Evolutionary conservation across 2,113 vertebrate species (phyloP), one percentile per base, ranked within the genome.

Genomic region (Apteryx owenii): DNA sequence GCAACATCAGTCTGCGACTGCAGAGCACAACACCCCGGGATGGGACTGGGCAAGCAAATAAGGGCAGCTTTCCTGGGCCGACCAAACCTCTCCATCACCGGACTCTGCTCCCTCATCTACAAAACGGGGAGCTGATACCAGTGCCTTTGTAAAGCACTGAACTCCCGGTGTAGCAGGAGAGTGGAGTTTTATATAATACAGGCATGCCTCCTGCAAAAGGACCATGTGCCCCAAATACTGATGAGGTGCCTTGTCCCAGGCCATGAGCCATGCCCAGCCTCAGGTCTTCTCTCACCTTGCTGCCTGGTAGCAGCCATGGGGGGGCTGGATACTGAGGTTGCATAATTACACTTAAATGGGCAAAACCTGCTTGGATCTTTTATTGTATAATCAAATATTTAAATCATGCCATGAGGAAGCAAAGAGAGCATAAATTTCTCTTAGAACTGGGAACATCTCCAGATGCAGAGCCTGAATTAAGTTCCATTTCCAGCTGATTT

Each of bases 381-480:
- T 84, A 13, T 12, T 3, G 54, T 21, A 51, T 66, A 62, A 19
- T 4, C 85, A 46, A 60, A 85, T 66, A 38, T 20, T 90, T 92
- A 95, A 97, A 93, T 95, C 96, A 89, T 0, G 50, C 60, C 81
- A 28, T 3, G 0, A 87, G 23, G 42, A 87, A 92, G 91, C 80
- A 77, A 64, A 40, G 76, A 73, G 90, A 91, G 51, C 70, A 95
- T 76, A 42, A 71, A 89, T 86, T 89, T 81, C 85, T 68, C 80
- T 62, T 7, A 58, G 85, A 82, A 70, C 78, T 2, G 31, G 82
- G 81, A 95, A 64, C 36, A 31, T 77, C 88, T 95, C 93, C 94
- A 89, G 94, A 40, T 60, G 80, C 69, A 80, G 79, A 90, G 82
- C 48, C 56, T 15, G 53, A 95, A 96, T 44, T 60, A 80, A 85